Base-by-base conservation (phyloP, 2,113 vertebrate genomes). In the Thalassoma bifasciatum region DNA sequence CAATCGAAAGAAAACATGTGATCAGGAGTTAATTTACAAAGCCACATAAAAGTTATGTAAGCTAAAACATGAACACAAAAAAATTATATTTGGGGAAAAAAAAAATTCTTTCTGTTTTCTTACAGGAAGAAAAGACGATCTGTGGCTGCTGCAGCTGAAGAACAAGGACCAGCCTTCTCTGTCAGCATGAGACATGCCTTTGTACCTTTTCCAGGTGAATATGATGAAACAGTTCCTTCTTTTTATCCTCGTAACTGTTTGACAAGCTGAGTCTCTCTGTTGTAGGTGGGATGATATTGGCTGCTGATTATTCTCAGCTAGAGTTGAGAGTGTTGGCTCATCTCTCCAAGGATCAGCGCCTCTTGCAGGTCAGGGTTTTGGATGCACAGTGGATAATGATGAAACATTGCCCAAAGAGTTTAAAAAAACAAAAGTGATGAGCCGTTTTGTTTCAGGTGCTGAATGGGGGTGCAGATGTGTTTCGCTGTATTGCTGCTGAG, bases 151-250 rank as follows among this genome's bases (percentile, higher is more conserved):
- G 13, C 77, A 68, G 78, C 52, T 9, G 66, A 62, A 24, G 92
- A 92, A 64, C 93, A 69, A 88, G 94, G 93, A 71, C 82, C 92
- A 13, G 90, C 94, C 0, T 98, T 98, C 92, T 95, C 93, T 0
- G 93, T 99, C 84, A 99, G 96, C 89, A 96, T 99, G 96, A 93
- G 98, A 58, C 97, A 99, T 65, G 96, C 97, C 57, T 99, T 99
- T 84, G 88, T 99, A 51, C 95, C 98, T 5, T 99, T 99, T 75
- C 68, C 95, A 96, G 97, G 98, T 99, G 89, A 88, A 23, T 34
- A 22, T 54, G 10, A 72, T 21, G n/a, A 66, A 47, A 61, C 3
- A 21, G 6, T 12, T 21, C 42, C 36, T 22, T n/a, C 49, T 10
- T 23, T 12, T n/a, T 36, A 11, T 65, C 17, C 4, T 13, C 37